These are phyloP conservation scores for Nineta flava DNA, from an alignment of 2,888 invertebrate species.

Conservation along the genomic window DNA sequence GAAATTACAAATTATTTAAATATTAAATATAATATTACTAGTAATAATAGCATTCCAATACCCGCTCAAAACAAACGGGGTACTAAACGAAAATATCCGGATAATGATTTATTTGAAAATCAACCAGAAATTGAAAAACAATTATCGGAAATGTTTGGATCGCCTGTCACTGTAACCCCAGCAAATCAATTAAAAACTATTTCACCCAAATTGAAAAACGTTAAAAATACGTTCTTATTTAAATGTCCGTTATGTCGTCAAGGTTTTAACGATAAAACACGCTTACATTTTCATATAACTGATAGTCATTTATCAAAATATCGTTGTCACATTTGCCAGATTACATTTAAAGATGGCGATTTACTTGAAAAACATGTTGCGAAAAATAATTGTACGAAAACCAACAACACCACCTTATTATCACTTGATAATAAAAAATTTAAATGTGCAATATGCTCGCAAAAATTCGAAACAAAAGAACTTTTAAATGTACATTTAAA, in stretches of 20 bases:
- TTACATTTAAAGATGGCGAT: constrained; percentile 25
- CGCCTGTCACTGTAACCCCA: constrained; percentile 2
- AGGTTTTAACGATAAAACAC: constrained; percentile 24
- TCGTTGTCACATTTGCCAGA: constrained; percentile 26
- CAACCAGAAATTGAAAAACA: constrained; percentile 18
- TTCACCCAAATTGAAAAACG: constrained; percentile 27
- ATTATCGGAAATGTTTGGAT: constrained; percentile 15
- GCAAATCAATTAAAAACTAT: not conserved
- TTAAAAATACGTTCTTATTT: constrained; percentile 14
- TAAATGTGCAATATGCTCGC: constrained; percentile 28
- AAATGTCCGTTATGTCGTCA: constrained; percentile 27
- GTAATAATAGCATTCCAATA: not conserved
- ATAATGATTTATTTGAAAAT: constrained; percentile 15
- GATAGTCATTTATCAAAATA: constrained; percentile 1
- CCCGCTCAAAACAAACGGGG: not conserved
- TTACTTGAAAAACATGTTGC: constrained; percentile 27
- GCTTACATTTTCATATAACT: constrained; percentile 23
- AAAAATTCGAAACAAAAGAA: constrained; percentile 28
- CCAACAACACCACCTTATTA: not conserved
- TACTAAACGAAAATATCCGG: not conserved
- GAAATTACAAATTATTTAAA: constrained; percentile 14
- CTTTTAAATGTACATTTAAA: constrained; percentile 28
- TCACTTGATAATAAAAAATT: constrained; percentile 23
- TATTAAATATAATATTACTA: constrained; percentile 15
- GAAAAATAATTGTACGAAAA: constrained; percentile 21